Conservation (phyloP, 2,113 vertebrate genomes). For the Clarias magur region DNA sequence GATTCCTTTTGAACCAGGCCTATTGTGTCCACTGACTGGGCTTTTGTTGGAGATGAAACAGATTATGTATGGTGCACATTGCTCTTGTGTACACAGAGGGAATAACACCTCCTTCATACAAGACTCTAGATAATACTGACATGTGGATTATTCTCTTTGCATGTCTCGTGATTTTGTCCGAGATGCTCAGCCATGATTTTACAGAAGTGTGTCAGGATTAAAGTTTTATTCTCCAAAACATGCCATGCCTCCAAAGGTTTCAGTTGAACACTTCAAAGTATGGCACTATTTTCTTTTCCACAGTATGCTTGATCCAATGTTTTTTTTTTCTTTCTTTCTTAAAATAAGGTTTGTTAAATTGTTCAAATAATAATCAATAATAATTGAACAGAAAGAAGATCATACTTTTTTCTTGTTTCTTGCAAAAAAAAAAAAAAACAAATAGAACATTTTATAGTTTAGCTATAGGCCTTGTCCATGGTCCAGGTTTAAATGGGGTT, state of each 20-base stretch:
- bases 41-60: constrained; percentile 82
- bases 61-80: constrained; percentile 75
- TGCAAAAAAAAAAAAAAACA: no score
- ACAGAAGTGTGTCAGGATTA: constrained; percentile 65
- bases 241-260: constrained; percentile 43
- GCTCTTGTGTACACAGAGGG: constrained; percentile 59
- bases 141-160: constrained; percentile 61
- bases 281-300: constrained; percentile 44
- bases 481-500: no score
- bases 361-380: neutral
- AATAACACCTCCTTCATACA: constrained; percentile 54
- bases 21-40: constrained; percentile 59
- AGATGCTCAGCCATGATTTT: constrained; percentile 68
- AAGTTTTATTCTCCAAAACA: constrained; percentile 70
- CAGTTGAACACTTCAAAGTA: constrained; percentile 57
- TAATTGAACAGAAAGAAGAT: neutral
- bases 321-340: neutral
- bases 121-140: constrained; percentile 40
- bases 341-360: neutral
- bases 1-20: constrained; percentile 73
- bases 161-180: constrained; percentile 56
- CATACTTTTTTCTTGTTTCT: no score
- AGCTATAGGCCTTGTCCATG: no score
- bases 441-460: no score
- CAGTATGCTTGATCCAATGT: constrained; percentile 2